Base-by-base conservation (phyloP, 30 jellyfish, hydroid and myxozoan species). In the Aurelia aurita complex sp. Pacific region DNA sequence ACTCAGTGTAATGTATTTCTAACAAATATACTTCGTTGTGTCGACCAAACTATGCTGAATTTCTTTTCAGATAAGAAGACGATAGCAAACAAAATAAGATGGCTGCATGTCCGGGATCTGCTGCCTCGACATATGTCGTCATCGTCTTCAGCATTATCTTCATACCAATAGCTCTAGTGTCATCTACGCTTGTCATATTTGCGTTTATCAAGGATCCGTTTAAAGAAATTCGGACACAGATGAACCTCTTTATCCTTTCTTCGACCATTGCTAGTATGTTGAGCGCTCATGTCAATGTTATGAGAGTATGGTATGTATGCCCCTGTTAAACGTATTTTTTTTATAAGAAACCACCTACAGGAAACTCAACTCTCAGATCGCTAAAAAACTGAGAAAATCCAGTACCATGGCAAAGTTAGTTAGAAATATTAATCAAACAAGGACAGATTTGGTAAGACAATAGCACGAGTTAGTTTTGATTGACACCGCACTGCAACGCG, bases 191-290 rank as follows among this genome's bases (percentile, higher is more conserved):
- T 2, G 60, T 77, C 78, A 17, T 77, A 16, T 36, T 77, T n/a
- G 88, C 88, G 29, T 23, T 77, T 46, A 36, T 35, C 78, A 61
- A 40, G 46, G 63, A 65, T 43, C 60, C 33, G 3, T 32, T 43
- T 1, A 63, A 40, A 35, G 74, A 65, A 46, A 36, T 62, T 4
- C 38, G 76, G 19, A 77, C 88, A 17, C 43, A 40, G 36, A 60
- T 77, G 88, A 65, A 64, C 34, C 34, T 29, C 13, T 77, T 77
- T 54, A n/a, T 62, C 23, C 46, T 61, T 17, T 42, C 67, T 9
- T 63, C 88, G 3, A 29, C 71, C 55, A 8, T 64, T 42, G 88
- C 88, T 0, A 77, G 88, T 23, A 42, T 77, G 9, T 67, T 77
- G 50, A 55, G 78, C 10, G 78, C 65, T 19, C 76, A 42, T 0